Evolutionary conservation across 2,113 vertebrate genomes (phyloP).

Genomic region (Myiozetetes cayanensis): DNA sequence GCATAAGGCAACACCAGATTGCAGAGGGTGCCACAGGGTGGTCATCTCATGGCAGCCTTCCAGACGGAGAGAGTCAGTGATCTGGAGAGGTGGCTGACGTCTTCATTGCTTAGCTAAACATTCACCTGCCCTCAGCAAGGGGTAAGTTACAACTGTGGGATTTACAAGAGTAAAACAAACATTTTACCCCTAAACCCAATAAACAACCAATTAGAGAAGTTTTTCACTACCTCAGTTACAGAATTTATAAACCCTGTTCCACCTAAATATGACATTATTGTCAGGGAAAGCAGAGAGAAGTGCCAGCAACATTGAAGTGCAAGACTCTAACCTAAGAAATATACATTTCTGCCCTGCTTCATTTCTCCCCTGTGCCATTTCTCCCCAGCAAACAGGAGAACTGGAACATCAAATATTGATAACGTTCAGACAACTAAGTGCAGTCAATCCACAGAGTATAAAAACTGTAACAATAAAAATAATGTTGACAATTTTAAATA

Average conservation of each 20-base stretch:
- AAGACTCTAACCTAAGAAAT: background rate
- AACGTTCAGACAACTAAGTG: background rate
- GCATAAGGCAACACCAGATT: slow-evolving; percentile 31
- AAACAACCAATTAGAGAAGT: background rate
- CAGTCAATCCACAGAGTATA: background rate
- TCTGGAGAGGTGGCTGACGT: background rate
- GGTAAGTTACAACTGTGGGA: background rate
- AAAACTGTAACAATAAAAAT: background rate
- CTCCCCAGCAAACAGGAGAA: background rate
- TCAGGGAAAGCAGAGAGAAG: background rate
- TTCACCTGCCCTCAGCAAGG: background rate
- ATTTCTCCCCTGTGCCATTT: background rate
- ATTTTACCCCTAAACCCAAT: background rate
- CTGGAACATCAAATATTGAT: background rate
- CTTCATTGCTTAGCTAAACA: background rate
- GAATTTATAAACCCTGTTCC: background rate
- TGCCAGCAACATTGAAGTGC: background rate
- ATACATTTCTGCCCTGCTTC: background rate
- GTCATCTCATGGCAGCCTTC: background rate
- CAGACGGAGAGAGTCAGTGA: background rate
- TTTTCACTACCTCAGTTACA: background rate
- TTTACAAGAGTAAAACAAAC: background rate
- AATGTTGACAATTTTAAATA: background rate
- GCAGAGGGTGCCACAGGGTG: background rate
- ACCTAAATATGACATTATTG: background rate